Percentiles rank a stretch among this genome's conserved stretches.
These are phyloP conservation scores for Chymomyza procnemis DNA, from an alignment of 2,888 invertebrate genomes.

Conservation along the genomic window DNA sequence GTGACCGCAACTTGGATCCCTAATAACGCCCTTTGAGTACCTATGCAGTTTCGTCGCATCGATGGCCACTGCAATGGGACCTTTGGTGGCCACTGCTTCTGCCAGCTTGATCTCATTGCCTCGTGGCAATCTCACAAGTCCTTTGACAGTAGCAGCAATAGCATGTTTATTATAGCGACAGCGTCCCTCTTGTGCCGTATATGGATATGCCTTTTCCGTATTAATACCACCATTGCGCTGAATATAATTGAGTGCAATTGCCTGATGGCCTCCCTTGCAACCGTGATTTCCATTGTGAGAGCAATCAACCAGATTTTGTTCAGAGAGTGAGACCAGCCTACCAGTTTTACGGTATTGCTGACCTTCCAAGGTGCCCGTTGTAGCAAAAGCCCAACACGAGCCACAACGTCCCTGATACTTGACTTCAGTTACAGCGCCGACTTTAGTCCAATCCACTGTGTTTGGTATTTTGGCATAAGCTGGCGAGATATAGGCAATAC, in stretches of 20 bases:
- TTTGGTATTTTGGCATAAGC: conserved; percentile 10
- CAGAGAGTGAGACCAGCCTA: neutral
- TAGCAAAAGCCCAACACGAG: conserved; percentile 94
- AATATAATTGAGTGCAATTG: neutral
- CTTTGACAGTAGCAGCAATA: neutral
- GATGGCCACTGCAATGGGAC: neutral
- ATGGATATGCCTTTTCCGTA: neutral
- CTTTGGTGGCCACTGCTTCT: neutral
- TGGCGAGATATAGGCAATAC: neutral
- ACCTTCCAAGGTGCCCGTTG: neutral
- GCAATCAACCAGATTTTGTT: neutral
- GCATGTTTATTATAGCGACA: neutral
- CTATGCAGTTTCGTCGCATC: neutral
- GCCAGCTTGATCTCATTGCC: neutral
- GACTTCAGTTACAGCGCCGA: conserved; percentile 18
- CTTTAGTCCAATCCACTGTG: conserved; percentile 24
- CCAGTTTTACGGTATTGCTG: neutral
- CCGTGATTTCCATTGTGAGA: neutral
- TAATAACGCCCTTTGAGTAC: conserved; percentile 10
- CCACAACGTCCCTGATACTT: conserved; percentile 82
- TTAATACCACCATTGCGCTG: neutral
- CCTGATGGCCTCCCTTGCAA: neutral
- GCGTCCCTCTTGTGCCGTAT: neutral
- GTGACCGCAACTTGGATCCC: neutral
- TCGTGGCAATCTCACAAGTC: neutral